Evolutionary conservation across 2,797 vertebrate genomes (phyloP), one percentile per base, ranked within the genome.

Genomic region (Rousettus madagascariensis): DNA sequence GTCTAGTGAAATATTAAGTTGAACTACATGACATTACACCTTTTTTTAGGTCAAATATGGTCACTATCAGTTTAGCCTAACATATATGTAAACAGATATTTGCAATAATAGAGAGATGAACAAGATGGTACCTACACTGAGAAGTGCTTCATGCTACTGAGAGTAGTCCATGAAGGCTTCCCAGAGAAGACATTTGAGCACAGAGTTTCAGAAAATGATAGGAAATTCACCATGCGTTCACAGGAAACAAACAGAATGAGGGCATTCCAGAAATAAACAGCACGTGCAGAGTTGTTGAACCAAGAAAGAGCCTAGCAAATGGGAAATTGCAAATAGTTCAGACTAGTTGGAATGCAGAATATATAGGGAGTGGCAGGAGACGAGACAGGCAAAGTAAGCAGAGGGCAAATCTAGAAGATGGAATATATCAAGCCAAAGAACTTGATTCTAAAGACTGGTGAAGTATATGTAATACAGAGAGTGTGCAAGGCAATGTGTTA

Each of bases 211-310:
- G 80, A 92, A 74, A 57, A 75, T 57, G 38, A 49, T 28, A 46
- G 17, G 51, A 8, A 72, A 17, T 78, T 71, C 33, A 46, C 57
- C 43, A 17, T 59, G 61, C 85, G 26, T 92, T 86, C 75, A 65
- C 26, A 86, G 71, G 63, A 82, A 92, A 51, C n/a, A 26, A 90
- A 86, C 46, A 89, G 38, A 94, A 82, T 57, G 28, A 86, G 55
- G 46, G 49, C 51, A 55, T 86, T 86, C 57, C 53, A 86, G 68
- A 78, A 92, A 75, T 59, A 71, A 86, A 53, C 59, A 77, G 53
- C 53, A 8, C 66, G 46, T 88, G 53, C 79, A 89, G 51, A 89
- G 74, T 28, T 49, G 36, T 63, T 82, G 79, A 79, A 86, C 26
- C 4, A 8, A 93, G 30, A 80, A 80, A 63, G 65, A 75, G 28